phyloP scores from a whole-genome alignment of 2,113 vertebrate genomes.

The Mormyrus iriodes region DNA sequence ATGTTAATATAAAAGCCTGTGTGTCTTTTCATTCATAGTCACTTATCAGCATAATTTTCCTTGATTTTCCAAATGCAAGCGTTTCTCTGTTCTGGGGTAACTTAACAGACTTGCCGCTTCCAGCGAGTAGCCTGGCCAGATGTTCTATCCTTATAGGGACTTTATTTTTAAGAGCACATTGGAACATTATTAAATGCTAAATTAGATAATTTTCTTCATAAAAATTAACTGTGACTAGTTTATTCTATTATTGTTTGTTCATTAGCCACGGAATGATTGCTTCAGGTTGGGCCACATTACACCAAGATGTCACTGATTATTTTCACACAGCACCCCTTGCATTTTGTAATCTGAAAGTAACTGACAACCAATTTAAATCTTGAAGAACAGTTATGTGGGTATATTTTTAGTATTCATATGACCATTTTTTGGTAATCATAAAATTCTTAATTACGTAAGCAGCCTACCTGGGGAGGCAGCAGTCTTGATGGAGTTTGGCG shows the following conservation, averaged over 20 bases:
- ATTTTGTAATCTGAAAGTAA: neutral
- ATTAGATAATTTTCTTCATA: neutral
- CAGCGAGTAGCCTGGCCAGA: neutral
- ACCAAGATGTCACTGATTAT: neutral
- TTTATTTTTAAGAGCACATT: neutral
- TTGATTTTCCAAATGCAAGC: too few species aligned
- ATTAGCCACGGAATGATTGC: neutral
- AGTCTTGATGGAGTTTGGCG: constrained; percentile 32
- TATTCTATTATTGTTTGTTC: neutral
- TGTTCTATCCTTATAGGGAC: neutral
- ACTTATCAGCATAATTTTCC: neutral
- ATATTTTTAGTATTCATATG: neutral
- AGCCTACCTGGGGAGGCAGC: constrained; percentile 45
- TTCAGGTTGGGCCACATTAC: neutral
- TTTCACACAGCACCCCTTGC: neutral
- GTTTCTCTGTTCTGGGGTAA: neutral
- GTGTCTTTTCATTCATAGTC: neutral
- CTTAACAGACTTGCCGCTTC: neutral
- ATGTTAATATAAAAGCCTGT: neutral
- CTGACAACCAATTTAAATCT: neutral
- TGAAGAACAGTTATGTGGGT: neutral
- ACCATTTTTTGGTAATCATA: neutral
- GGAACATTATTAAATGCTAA: neutral
- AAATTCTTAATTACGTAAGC: neutral
- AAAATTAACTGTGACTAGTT: neutral